Conservation (phyloP, 2,113 vertebrate species). For the Lates calcarifer region DNA sequence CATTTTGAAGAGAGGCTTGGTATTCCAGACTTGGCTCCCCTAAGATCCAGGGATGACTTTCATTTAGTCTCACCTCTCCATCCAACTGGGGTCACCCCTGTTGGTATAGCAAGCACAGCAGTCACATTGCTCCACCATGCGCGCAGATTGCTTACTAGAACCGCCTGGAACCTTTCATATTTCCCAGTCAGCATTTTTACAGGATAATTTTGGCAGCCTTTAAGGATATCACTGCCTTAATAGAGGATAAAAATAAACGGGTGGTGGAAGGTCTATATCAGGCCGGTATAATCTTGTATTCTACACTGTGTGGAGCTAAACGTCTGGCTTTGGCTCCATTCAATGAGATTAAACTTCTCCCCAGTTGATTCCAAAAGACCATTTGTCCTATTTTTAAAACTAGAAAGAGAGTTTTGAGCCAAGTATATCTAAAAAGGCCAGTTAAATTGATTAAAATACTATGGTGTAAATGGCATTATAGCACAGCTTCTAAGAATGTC, state of each 20-base stretch:
- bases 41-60: conserved; percentile 80
- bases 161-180: conserved; percentile 84
- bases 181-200: conserved; percentile 84
- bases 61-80: conserved; percentile 80
- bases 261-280: conserved; percentile 80
- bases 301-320: conserved; percentile 75
- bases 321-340: conserved; percentile 72
- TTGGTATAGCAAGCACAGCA: conserved; percentile 84
- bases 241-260: conserved; percentile 85
- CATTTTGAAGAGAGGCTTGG: conserved; percentile 53
- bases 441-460: conserved; percentile 78
- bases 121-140: conserved; percentile 83
- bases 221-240: conserved; percentile 85
- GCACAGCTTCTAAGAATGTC: conserved; percentile 60
- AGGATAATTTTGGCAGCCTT: conserved; percentile 84
- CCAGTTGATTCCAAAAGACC: conserved; percentile 72
- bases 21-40: conserved; percentile 70
- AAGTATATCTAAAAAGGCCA: conserved; percentile 63
- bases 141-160: conserved; percentile 85
- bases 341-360: conserved; percentile 80
- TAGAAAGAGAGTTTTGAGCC: conserved; percentile 56
- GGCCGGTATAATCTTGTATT: conserved; percentile 84
- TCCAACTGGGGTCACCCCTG: conserved; percentile 83
- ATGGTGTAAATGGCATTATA: conserved; percentile 72
- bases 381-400: conserved; percentile 82